These are phyloP conservation scores for Meloidogyne chitwoodi DNA, from an alignment of 1,140 invertebrate species.

Conservation along the genomic window DNA sequence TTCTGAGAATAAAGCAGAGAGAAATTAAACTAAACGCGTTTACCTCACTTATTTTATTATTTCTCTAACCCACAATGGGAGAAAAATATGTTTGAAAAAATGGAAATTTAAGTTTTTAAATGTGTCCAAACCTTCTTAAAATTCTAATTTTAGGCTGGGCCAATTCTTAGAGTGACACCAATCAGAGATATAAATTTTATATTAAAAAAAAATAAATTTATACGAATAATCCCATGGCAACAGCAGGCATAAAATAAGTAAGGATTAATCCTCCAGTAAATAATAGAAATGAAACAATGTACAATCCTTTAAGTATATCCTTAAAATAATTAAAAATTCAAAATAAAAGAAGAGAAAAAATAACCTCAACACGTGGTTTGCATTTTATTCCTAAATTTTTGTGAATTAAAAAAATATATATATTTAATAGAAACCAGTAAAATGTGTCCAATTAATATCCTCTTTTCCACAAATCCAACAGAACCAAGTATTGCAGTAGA, in stretches of 20 bases:
- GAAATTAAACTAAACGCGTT: no score
- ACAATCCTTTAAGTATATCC: not conserved
- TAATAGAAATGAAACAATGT: not conserved
- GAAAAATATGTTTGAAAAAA: no score
- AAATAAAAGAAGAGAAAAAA: no score
- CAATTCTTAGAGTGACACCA: no score
- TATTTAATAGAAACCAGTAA: slow-evolving; percentile 6
- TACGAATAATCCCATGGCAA: not conserved
- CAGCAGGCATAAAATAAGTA: not conserved
- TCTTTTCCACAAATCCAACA: slow-evolving; percentile 28
- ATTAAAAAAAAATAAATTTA: not conserved
- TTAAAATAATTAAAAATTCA: no score
- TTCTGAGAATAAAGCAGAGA: no score
- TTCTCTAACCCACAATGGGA: no score
- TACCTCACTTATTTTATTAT: no score
- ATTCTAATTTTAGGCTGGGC: no score
- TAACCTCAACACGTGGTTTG: not conserved
- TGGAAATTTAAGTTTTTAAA: no score
- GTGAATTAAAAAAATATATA: not conserved
- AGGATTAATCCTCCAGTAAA: not conserved
- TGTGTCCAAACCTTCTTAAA: no score
- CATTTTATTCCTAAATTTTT: not conserved
- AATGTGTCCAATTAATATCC: slow-evolving; percentile 15
- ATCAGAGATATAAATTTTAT: no score
- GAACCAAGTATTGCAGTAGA: slow-evolving; percentile 33